Base-by-base conservation (phyloP, 2,888 invertebrate genomes). In the Parnassius apollo region DNA sequence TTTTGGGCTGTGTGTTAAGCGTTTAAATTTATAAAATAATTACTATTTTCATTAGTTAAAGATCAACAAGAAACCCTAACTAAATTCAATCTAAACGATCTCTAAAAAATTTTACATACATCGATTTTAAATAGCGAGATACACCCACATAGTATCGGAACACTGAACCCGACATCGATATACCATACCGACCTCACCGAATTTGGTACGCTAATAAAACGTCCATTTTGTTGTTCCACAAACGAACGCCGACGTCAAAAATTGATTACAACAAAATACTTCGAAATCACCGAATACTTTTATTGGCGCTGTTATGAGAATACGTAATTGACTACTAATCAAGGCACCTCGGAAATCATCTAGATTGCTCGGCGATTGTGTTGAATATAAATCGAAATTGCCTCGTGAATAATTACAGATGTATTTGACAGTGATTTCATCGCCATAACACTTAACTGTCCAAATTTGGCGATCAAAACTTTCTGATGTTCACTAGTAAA, bases 181-280 rank as follows among this genome's bases (percentile, higher is more conserved):
- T 67, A 62, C 69, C 66, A 62, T 61, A 72, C 74, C 85, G 85
- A 83, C 86, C 89, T 86, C 86, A 85, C 82, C 76, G 80, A 84
- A 91, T 91, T 91, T 85, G 90, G 87, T 85, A 84, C 89, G 91
- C 89, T 82, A 88, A 90, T 91, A 91, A 91, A 91, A 84, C 76
- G 68, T 72, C 80, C 83, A 86, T 88, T 71, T 85, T 82, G 83
- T 83, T 80, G 79, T 76, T 77, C 77, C 75, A 82, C 86, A 91
- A 88, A 90, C 88, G 86, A 75, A 85, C 76, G 89, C 91, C 91
- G 90, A 80, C 90, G 78, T 80, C 83, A 79, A 82, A 86, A 87
- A 89, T 90, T 91, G 89, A 91, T 91, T 91, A 89, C 85, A 83
- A 89, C 87, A 89, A 90, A 91, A 91, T 89, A 85, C 88, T 81